phyloP scores from a whole-genome alignment of 1,140 invertebrate genomes.

The Drosophila pseudoananassae region DNA sequence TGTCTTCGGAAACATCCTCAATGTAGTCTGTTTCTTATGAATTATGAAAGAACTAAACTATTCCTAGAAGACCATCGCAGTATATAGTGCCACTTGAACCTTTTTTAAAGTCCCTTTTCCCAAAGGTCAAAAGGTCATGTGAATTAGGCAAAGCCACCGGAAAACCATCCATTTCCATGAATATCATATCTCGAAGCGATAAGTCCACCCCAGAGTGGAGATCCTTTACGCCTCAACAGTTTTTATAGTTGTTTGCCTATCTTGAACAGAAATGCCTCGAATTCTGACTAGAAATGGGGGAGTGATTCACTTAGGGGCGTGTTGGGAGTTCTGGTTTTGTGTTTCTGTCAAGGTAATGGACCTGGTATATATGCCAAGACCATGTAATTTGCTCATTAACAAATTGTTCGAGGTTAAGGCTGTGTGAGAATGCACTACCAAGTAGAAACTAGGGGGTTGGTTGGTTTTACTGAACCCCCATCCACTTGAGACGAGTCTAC shows the following conservation, averaged over 20 bases:
- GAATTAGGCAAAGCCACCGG: constrained; percentile 5
- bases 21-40: background rate
- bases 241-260: constrained; percentile 65
- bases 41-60: background rate
- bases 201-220: constrained; percentile 39
- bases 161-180: constrained; percentile 32
- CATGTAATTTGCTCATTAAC: constrained; percentile 76
- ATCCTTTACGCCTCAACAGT: constrained; percentile 76
- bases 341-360: constrained; percentile 56
- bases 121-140: background rate
- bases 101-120: background rate
- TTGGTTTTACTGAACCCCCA: constrained; percentile 3
- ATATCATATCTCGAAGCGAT: constrained; percentile 42
- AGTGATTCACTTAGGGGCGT: constrained; percentile 50
- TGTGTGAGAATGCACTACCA: background rate
- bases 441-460: background rate
- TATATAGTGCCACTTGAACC: background rate
- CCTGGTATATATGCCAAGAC: constrained; percentile 50
- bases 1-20: too few species aligned
- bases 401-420: constrained; percentile 51
- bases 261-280: constrained; percentile 17
- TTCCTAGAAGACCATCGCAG: too few species aligned
- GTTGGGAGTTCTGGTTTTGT: constrained; percentile 18
- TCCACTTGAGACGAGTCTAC: constrained; percentile 35
- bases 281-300: constrained; percentile 22